Evolutionary conservation across 2,888 invertebrate species (phyloP).

Genomic region (Drosophila borborema): DNA sequence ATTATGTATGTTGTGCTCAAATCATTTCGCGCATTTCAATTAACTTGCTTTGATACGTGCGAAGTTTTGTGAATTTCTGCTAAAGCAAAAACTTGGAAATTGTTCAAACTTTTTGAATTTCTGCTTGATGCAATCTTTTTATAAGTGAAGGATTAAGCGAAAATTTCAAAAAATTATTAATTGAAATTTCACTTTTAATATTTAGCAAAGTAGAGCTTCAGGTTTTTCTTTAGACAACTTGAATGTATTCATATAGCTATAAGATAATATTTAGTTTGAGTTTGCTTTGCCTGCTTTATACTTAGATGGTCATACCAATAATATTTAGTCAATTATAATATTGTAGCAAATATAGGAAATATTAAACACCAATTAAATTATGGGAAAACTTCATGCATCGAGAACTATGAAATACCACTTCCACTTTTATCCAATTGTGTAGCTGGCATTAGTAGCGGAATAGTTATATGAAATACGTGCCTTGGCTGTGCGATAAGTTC

Average conservation of each 20-base stretch:
- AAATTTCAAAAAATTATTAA: neutral
- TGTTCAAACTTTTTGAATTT: neutral
- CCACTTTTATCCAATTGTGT: neutral
- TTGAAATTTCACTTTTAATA: neutral
- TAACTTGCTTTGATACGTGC: constrained; percentile 64
- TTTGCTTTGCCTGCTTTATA: neutral
- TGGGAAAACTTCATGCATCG: no score
- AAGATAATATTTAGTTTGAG: neutral
- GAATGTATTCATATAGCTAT: no score
- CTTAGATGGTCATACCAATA: neutral
- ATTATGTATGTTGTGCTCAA: constrained; percentile 37
- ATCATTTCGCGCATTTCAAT: constrained; percentile 76
- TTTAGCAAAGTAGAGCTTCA: no score
- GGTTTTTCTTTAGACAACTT: no score
- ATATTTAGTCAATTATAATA: no score
- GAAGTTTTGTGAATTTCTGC: constrained; percentile 17
- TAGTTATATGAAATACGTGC: neutral
- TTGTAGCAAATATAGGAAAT: neutral
- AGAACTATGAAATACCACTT: neutral
- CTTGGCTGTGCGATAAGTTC: neutral
- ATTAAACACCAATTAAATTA: neutral
- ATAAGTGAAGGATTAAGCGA: neutral
- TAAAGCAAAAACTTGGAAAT: neutral
- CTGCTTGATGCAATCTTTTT: no score
- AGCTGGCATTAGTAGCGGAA: neutral